Evolutionary conservation across 2,797 vertebrate genomes (phyloP).

Genomic region (Parambassis ranga): DNA sequence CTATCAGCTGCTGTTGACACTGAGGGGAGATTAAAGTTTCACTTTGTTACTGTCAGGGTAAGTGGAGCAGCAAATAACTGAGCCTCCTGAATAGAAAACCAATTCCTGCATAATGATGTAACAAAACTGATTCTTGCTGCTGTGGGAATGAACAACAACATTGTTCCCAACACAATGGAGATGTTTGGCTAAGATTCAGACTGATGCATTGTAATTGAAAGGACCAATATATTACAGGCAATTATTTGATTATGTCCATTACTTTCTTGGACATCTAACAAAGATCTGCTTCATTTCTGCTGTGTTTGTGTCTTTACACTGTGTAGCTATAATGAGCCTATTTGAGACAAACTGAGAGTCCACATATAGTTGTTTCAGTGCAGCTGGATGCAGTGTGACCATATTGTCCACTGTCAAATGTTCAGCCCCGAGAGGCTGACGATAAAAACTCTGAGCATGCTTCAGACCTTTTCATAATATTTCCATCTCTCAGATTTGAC

Average conservation of each 20-base stretch:
- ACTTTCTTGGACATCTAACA: slow-evolving; percentile 19
- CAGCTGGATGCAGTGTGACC: neutral
- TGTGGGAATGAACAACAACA: slow-evolving; percentile 53
- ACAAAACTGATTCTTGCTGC: slow-evolving; percentile 69
- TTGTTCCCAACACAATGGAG: slow-evolving; percentile 32
- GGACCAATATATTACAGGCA: neutral
- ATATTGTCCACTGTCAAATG: slow-evolving; percentile 28
- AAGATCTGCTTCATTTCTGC: neutral
- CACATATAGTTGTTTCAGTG: slow-evolving; percentile 5
- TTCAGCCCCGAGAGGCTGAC: slow-evolving; percentile 19
- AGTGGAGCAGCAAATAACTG: slow-evolving; percentile 81
- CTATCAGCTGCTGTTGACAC: slow-evolving; percentile 79
- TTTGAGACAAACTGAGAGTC: slow-evolving; percentile 6
- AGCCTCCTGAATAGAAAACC: slow-evolving; percentile 76
- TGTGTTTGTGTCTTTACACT: slow-evolving; percentile 3
- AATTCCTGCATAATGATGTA: slow-evolving; percentile 75
- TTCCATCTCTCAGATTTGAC: slow-evolving; percentile 75
- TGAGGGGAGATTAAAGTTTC: slow-evolving; percentile 79
- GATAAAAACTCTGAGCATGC: slow-evolving; percentile 61
- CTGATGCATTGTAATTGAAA: slow-evolving; percentile 24
- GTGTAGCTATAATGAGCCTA: neutral
- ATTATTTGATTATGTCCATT: slow-evolving; percentile 36
- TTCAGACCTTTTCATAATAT: slow-evolving; percentile 72
- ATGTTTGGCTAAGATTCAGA: slow-evolving; percentile 43
- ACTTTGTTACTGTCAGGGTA: slow-evolving; percentile 81